Evolutionary conservation across 2,797 vertebrate species (phyloP), one percentile per base, ranked within the genome.

Genomic region (Helostoma temminkii): DNA sequence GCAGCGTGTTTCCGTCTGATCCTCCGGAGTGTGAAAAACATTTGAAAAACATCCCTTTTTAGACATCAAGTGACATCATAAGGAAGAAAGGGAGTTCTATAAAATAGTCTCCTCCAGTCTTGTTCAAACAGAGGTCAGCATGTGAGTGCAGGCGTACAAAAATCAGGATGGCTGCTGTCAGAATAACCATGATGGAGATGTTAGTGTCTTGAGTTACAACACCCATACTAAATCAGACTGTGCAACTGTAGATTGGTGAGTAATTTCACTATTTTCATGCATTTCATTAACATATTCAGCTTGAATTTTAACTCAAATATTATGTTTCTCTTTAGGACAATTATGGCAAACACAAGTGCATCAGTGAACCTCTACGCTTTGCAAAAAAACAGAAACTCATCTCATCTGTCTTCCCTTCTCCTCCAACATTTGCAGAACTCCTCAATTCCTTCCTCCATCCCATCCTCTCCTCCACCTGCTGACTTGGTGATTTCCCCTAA

Each of bases 401-500:
- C 49, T n/a, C 6, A 19, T 37, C 18, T 0, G 0, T 22, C 72
- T 8, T 21, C 46, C 28, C 19, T 21, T 9, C 43, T 56, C 34
- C 9, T 48, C 3, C 36, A 21, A 41, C 34, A 24, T 50, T 39
- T 30, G 1, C 53, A 16, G 18, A 82, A 66, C 28, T 49, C 43
- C 3, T 46, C 64, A 14, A 10, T 50, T 15, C 18, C 47, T 18
- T 32, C 60, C 14, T 12, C 26, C 54, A 57, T 49, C 25, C 4
- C 62, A 9, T 6, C 63, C 9, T n/a, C 71, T 0, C 53, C 72
- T 18, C 61, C 56, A 0, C 21, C 85, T 1, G 10, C 48, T 0
- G 78, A 78, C 14, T 6, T 72, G 46, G 50, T 57, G 26, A 64
- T 81, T 2, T 87, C 89, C 28, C 77, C 91, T 3, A 93, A 95